phyloP scores from a whole-genome alignment of 1,140 invertebrate species.

The Sesamia nonagrioides region DNA sequence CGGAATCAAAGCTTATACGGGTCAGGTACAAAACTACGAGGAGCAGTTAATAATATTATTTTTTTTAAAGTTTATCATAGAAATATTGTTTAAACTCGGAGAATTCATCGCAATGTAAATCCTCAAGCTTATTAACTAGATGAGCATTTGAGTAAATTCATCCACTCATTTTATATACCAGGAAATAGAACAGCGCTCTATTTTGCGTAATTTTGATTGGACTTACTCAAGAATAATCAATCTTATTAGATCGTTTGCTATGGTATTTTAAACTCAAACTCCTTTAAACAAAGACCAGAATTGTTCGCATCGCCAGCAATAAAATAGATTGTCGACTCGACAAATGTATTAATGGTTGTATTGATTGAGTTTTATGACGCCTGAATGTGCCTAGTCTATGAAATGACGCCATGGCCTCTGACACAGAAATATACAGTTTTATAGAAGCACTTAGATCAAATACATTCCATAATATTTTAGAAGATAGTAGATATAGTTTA shows the following conservation, averaged over 20 bases:
- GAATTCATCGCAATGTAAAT: too few relatives aligned
- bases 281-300: background rate
- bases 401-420: conserved; percentile 42
- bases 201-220: conserved; percentile 44
- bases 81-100: too few relatives aligned
- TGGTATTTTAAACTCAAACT: background rate
- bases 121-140: too few relatives aligned
- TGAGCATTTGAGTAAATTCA: background rate
- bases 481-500: background rate
- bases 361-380: conserved; percentile 52
- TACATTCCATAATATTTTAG: background rate
- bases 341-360: conserved; percentile 53
- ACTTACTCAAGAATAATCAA: conserved; percentile 38
- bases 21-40: too few relatives aligned
- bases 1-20: too few relatives aligned
- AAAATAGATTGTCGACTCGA: conserved; percentile 45
- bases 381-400: conserved; percentile 31
- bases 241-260: conserved; percentile 10
- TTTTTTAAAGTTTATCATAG: too few relatives aligned
- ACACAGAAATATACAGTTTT: background rate
- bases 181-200: conserved; percentile 21
- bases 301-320: conserved; percentile 7
- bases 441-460: background rate
- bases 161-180: background rate
- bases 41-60: too few relatives aligned